Evolutionary conservation across 1,140 invertebrate genomes (phyloP).

Genomic region (Anastrepha ludens): DNA sequence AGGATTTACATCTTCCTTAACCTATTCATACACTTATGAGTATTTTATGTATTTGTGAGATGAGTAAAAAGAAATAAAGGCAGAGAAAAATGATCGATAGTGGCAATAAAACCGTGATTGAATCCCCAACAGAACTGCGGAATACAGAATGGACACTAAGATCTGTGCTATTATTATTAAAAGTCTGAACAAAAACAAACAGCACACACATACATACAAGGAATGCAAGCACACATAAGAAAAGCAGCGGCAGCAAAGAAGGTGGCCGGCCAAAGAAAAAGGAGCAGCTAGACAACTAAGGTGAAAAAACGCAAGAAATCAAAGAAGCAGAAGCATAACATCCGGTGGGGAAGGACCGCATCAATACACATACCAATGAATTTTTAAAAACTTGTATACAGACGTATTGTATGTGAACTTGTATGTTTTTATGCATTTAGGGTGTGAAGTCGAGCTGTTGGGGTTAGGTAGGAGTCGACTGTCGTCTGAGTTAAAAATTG

Average conservation of each 20-base stretch:
- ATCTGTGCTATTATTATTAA: background rate
- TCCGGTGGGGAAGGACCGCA: background rate
- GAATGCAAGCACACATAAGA: background rate
- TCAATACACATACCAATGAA: background rate
- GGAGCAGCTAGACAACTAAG: background rate
- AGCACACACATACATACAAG: background rate
- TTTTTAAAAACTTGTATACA: background rate
- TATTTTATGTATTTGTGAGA: no score
- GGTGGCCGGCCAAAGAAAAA: background rate
- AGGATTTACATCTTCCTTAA: no score
- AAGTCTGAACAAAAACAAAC: background rate
- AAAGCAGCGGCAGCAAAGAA: background rate
- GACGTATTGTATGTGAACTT: background rate
- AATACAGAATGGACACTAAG: background rate
- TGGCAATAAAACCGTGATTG: background rate
- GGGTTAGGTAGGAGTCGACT: background rate
- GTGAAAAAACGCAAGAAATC: background rate
- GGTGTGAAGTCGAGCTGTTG: slow-evolving; percentile 11
- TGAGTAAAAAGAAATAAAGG: no score
- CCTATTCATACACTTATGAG: no score
- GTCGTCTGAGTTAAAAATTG: slow-evolving; percentile 26
- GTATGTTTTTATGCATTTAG: background rate
- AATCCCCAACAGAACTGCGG: background rate
- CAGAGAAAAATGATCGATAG: no score
- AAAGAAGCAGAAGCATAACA: background rate